Conservation (phyloP, 1,140 invertebrate genomes). For the Pseudomyrmex gracilis region DNA sequence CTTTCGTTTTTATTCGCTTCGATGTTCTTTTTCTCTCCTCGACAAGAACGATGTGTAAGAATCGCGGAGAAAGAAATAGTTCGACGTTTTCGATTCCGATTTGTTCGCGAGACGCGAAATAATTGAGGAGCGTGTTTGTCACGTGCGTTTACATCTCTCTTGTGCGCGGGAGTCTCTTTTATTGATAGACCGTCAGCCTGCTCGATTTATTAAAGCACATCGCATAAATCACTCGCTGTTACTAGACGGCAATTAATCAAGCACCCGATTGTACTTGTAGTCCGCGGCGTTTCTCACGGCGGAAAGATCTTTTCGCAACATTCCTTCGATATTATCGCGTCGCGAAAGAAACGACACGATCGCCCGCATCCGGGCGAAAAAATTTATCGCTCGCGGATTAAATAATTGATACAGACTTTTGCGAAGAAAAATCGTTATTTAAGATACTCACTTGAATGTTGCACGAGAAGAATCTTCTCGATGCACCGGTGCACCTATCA, state of each 20-base stretch:
- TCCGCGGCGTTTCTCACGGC: slow-evolving; percentile 16
- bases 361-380: neutral
- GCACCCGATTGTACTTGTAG: neutral
- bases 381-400: neutral
- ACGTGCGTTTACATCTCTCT: slow-evolving; percentile 30
- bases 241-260: slow-evolving; percentile 53
- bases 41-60: slow-evolving; percentile 3
- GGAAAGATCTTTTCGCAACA: slow-evolving; percentile 18
- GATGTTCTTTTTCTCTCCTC: neutral
- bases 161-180: neutral
- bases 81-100: slow-evolving; percentile 46
- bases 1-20: neutral
- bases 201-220: slow-evolving; percentile 64
- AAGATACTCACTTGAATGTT: slow-evolving; percentile 91
- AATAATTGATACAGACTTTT: slow-evolving; percentile 11
- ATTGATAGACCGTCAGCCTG: slow-evolving; percentile 55
- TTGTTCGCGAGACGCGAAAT: slow-evolving; percentile 45
- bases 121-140: slow-evolving; percentile 47
- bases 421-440: neutral
- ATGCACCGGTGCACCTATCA: slow-evolving; percentile 90
- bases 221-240: slow-evolving; percentile 62
- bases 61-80: neutral
- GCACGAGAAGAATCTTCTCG: slow-evolving; percentile 94
- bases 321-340: slow-evolving; percentile 6
- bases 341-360: slow-evolving; percentile 8